Percentiles rank a stretch among this genome's conserved stretches.
Evolutionary conservation across 2,888 invertebrate genomes (phyloP).

Genomic region (Taphrorychus bicolor): DNA sequence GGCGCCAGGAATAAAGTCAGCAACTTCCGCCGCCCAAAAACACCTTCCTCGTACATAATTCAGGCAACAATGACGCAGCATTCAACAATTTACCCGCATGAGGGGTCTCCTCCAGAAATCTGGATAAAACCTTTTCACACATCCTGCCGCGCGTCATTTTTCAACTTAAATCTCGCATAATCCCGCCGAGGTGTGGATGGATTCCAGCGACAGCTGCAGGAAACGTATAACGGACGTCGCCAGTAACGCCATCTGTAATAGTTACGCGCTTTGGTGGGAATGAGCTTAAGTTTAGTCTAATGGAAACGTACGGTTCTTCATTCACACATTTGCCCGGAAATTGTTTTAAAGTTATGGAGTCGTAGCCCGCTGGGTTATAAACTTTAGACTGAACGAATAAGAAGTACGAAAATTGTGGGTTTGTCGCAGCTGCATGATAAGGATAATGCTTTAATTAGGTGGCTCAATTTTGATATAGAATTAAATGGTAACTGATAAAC

Average conservation of each 20-base stretch:
- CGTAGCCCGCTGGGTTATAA: too few relatives aligned
- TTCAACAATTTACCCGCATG: neutral
- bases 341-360: slow-evolving; percentile 1
- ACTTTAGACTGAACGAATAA: too few relatives aligned
- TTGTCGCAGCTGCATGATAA: too few relatives aligned
- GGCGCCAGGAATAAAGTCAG: neutral
- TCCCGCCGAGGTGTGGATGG: slow-evolving; percentile 27
- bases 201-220: slow-evolving; percentile 30
- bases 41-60: neutral
- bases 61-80: neutral
- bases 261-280: slow-evolving; percentile 26
- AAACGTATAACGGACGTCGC: slow-evolving; percentile 33
- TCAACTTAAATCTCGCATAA: slow-evolving; percentile 36
- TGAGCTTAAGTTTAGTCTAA: slow-evolving; percentile 23
- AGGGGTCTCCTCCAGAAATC: neutral
- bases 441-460: too few relatives aligned
- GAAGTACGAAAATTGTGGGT: too few relatives aligned
- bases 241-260: slow-evolving; percentile 33
- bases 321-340: slow-evolving; percentile 1
- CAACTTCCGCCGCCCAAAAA: neutral
- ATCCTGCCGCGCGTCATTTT: slow-evolving; percentile 26
- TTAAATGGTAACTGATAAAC: too few relatives aligned
- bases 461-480: too few relatives aligned
- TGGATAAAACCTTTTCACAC: slow-evolving; percentile 24
- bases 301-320: slow-evolving; percentile 27